Evolutionary conservation across 2,888 invertebrate species (phyloP), one percentile per base, ranked within the genome.

Genomic region (Metopia argyrocephala): DNA sequence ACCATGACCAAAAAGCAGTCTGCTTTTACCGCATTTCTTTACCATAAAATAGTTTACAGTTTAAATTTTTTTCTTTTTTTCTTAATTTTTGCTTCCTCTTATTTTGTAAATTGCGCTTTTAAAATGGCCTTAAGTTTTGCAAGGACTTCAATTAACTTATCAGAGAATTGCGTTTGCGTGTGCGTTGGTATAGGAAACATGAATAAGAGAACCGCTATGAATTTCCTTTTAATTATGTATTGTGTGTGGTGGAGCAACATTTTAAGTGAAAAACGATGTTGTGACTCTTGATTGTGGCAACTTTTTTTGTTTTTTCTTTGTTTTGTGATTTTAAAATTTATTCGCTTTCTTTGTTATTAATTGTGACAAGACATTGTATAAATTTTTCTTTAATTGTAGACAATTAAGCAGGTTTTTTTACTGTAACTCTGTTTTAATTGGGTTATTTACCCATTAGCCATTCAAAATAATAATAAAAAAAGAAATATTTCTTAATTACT

Each of bases 221-320:
- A 66, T 62, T 66, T 31, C 25, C 54, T 73, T 71, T 59, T 61
- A 66, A 66, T 71, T 71, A 65, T 61, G 66, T n/a, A 38, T 21
- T 20, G 15, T 27, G 56, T 38, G 15, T 9, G 48, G 27, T 48
- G 23, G 45, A 31, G 31, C 28, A 12, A 5, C 9, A 9, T 12
- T 38, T 46, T 71, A 59, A 71, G 50, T 70, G 27, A 20, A 45
- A 66, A 66, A 71, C 46, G 20, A 54, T 61, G 20, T 50, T 78
- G 27, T 78, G 27, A 31, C 15, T 66, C 59, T 15, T 65, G 50
- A 59, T 70, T 59, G 52, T 9, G 31, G 4, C 21, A 0, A 5
- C 57, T 57, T 52, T 31, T 31, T 7, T 3, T 50, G 46, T 46
- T 38, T 6, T 0, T 5, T 15, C 7, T 3, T 28, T 48, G 18